These are phyloP conservation scores for Radopholus similis DNA, from an alignment of 1,140 invertebrate genomes.

Conservation along the genomic window DNA sequence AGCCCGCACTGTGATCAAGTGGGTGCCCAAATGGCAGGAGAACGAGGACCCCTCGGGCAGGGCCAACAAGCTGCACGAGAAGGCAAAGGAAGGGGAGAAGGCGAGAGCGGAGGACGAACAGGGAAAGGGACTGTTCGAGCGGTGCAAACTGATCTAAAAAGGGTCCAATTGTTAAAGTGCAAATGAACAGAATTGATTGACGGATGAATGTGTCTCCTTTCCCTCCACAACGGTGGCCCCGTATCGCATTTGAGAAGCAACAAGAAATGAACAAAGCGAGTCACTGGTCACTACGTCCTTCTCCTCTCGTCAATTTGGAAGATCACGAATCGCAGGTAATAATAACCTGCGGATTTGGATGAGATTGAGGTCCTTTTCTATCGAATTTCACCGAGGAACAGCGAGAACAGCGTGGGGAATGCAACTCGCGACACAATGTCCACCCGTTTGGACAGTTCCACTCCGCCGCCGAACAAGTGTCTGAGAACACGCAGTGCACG, in stretches of 20 bases:
- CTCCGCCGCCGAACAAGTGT: constrained; percentile 34
- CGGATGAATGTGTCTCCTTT: too few relatives aligned
- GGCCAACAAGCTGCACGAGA: constrained; percentile 37
- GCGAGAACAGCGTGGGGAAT: constrained; percentile 11
- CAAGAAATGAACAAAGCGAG: too few relatives aligned
- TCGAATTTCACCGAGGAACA: constrained; percentile 1
- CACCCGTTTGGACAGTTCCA: constrained; percentile 49
- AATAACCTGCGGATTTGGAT: constrained; percentile 1
- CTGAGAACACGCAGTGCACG: constrained; percentile 13
- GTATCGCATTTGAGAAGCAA: too few relatives aligned
- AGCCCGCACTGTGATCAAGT: constrained; percentile 51
- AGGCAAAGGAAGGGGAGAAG: background rate
- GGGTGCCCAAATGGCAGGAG: constrained; percentile 59
- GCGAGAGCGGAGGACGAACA: background rate
- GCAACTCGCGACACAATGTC: constrained; percentile 31
- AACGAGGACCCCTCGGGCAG: constrained; percentile 55
- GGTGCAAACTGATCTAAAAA: too few relatives aligned
- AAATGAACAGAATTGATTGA: too few relatives aligned
- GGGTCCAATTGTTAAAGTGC: too few relatives aligned
- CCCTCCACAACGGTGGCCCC: too few relatives aligned
- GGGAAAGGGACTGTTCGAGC: too few relatives aligned
- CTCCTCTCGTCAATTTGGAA: constrained; percentile 4
- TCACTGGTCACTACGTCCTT: too few relatives aligned
- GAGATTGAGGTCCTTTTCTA: background rate
- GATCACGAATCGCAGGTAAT: constrained; percentile 15